Conservation (phyloP, 1,140 invertebrate genomes). For the Ptiloglossa arizonensis region DNA sequence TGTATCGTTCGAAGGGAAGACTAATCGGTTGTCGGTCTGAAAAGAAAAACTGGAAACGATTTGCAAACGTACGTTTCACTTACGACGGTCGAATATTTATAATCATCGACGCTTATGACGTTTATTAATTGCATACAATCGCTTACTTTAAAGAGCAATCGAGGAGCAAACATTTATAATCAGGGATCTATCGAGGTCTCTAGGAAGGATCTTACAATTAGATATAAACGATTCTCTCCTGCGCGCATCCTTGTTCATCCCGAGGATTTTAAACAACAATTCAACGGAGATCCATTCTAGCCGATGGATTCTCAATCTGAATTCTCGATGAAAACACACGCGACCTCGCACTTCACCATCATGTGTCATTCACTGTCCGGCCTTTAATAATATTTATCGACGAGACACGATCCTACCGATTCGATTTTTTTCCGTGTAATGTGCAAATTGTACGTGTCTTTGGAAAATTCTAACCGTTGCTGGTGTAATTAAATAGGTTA, state of each 20-base stretch:
- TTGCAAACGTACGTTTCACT: neutral
- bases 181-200: neutral
- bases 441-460: too few relatives aligned
- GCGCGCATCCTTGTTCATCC: conserved; percentile 22
- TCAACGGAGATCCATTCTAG: neutral
- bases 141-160: conserved; percentile 17
- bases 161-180: conserved; percentile 32
- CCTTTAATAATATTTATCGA: conserved; percentile 5
- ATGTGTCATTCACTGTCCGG: conserved; percentile 8
- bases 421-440: neutral
- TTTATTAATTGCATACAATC: conserved; percentile 19
- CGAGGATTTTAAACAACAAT: conserved; percentile 12
- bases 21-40: neutral
- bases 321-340: conserved; percentile 11
- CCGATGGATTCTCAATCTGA: conserved; percentile 9
- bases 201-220: conserved; percentile 18
- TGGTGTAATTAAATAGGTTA: neutral
- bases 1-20: neutral
- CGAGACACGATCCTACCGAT: neutral
- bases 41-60: neutral
- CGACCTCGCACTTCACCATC: conserved; percentile 18
- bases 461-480: neutral
- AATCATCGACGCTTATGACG: neutral
- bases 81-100: neutral
- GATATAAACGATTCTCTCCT: conserved; percentile 5